phyloP scores from a whole-genome alignment of 2,888 invertebrate species.

The Neoscelio sp. region DNA sequence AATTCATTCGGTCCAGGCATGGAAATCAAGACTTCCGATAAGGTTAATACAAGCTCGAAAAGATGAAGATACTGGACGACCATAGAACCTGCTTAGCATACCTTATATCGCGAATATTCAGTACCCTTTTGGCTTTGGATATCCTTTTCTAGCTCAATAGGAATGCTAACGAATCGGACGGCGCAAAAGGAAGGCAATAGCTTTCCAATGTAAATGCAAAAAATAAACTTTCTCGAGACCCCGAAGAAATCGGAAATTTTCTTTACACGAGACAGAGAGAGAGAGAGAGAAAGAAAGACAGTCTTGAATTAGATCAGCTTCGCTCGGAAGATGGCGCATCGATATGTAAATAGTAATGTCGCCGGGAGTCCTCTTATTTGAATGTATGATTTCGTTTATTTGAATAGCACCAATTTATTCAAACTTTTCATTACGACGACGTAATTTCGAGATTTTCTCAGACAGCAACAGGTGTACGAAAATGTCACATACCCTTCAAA shows the following conservation, averaged over 20 bases:
- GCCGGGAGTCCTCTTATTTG: slow-evolving; percentile 26
- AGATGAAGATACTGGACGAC: background rate
- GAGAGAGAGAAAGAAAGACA: no score
- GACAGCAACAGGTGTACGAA: slow-evolving; percentile 51
- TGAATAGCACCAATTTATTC: slow-evolving; percentile 43
- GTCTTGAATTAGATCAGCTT: slow-evolving; percentile 53
- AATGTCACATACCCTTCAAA: no score
- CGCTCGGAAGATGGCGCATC: slow-evolving; percentile 42
- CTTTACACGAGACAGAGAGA: background rate
- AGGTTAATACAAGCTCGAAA: no score
- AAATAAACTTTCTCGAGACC: slow-evolving; percentile 35
- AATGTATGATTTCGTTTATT: slow-evolving; percentile 49
- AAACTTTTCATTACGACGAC: slow-evolving; percentile 41
- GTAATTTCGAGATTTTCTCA: slow-evolving; percentile 37
- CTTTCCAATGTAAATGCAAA: slow-evolving; percentile 43
- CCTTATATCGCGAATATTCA: background rate
- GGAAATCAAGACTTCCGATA: no score
- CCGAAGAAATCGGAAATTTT: slow-evolving; percentile 13
- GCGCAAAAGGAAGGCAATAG: slow-evolving; percentile 2
- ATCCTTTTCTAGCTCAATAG: slow-evolving; percentile 16
- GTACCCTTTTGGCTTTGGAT: background rate
- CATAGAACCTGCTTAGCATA: slow-evolving; percentile 19
- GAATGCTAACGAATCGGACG: slow-evolving; percentile 46
- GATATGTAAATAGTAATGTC: slow-evolving; percentile 46
- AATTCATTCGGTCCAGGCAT: no score